These are phyloP conservation scores for Platalea minor DNA, from an alignment of 2,797 vertebrate genomes.

Conservation along the genomic window DNA sequence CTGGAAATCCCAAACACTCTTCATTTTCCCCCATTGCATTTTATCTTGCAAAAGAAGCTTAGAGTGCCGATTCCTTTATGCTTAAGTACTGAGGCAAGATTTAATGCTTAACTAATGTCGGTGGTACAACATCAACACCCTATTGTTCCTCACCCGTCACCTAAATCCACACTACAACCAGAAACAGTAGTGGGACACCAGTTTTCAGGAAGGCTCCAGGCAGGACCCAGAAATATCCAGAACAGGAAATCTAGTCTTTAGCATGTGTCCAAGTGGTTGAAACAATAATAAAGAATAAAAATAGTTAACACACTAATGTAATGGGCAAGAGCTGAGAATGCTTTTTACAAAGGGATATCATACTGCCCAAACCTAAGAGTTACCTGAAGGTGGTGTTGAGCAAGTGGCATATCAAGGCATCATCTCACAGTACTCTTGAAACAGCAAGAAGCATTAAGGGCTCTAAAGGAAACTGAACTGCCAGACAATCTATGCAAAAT, in stretches of 20 bases:
- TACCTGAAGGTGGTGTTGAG: not conserved
- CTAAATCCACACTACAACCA: not conserved
- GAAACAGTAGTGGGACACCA: not conserved
- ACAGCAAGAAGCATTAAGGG: not conserved
- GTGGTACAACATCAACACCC: not conserved
- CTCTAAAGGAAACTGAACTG: not conserved
- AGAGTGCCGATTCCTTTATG: not conserved
- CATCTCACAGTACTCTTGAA: not conserved
- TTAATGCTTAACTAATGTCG: not conserved
- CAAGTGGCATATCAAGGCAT: not conserved
- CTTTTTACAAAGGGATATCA: not conserved
- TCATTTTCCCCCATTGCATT: not conserved
- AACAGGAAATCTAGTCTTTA: not conserved
- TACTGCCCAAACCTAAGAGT: not conserved
- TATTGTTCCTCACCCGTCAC: not conserved
- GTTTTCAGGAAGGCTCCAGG: not conserved
- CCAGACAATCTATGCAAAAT: not conserved
- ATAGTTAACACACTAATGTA: not conserved
- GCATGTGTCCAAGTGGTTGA: not conserved
- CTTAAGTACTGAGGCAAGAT: not conserved
- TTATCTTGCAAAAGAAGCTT: not conserved
- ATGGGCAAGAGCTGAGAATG: not conserved
- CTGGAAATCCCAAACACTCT: not conserved
- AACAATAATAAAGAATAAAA: not conserved
- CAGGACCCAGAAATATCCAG: not conserved